A percentile compares a stretch with the other conserved stretches of the same genome.
These are phyloP conservation scores for Arbacia lixula DNA, from an alignment of 53 echinoderm and acorn worm genomes.

Conservation along the genomic window DNA sequence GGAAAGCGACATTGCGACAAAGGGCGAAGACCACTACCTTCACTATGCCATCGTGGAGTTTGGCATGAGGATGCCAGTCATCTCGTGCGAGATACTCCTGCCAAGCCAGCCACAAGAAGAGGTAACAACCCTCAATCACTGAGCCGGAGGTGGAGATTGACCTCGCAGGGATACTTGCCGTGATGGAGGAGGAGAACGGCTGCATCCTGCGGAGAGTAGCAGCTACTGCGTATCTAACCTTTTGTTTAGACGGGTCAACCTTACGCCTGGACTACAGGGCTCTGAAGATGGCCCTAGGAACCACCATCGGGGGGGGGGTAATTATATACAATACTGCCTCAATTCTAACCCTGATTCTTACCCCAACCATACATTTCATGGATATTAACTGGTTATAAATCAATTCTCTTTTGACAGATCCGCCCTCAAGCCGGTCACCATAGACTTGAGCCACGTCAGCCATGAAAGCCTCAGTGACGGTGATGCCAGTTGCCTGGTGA, in stretches of 20 bases:
- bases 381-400: slow-evolving; percentile 7
- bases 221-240: background rate
- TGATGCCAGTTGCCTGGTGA: background rate
- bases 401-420: background rate
- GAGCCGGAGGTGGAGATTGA: background rate
- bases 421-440: background rate
- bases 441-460: background rate
- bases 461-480: background rate
- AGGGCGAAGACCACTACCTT: background rate
- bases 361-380: background rate
- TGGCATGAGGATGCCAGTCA: slow-evolving; percentile 9
- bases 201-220: background rate
- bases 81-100: slow-evolving; percentile 5
- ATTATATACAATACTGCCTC: background rate
- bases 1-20: background rate
- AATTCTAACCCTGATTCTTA: background rate
- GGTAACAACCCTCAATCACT: too few species aligned
- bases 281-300: slow-evolving; percentile 4
- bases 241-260: background rate
- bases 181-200: background rate
- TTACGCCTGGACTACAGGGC: background rate
- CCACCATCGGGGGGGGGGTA: background rate
- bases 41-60: background rate
- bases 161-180: background rate
- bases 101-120: too few species aligned